phyloP scores from a whole-genome alignment of 1,140 invertebrate species.

The Ceratitis capitata region DNA sequence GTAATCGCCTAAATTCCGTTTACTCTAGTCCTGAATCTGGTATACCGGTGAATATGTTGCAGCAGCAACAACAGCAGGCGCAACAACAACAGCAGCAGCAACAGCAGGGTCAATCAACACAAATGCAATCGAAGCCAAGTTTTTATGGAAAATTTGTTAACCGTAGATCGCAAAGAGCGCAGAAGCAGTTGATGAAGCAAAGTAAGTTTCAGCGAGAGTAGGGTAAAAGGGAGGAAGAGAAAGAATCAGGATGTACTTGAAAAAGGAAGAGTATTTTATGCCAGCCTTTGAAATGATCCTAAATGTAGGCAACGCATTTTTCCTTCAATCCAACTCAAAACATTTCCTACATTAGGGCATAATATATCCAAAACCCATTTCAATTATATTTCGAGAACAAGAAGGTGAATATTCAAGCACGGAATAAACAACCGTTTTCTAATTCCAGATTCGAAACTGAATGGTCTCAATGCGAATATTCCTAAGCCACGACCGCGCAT shows the following conservation, averaged over 20 bases:
- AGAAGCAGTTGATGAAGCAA: constrained; percentile 73
- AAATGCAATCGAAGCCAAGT: constrained; percentile 72
- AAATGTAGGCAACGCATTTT: too few species aligned
- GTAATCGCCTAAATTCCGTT: constrained; percentile 77
- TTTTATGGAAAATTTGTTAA: constrained; percentile 83
- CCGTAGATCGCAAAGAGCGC: constrained; percentile 77
- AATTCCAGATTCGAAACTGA: constrained; percentile 64
- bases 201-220: too few species aligned
- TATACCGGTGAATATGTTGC: constrained; percentile 57
- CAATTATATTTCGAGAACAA: too few species aligned
- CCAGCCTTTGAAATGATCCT: too few species aligned
- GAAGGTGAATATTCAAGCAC: not conserved
- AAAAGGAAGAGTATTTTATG: too few species aligned
- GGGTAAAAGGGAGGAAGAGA: too few species aligned
- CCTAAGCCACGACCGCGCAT: constrained; percentile 82
- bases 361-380: too few species aligned
- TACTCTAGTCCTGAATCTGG: constrained; percentile 83
- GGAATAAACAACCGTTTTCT: too few species aligned
- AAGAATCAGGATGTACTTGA: too few species aligned
- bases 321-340: too few species aligned
- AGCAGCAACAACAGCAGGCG: constrained; percentile 62
- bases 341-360: too few species aligned
- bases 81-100: constrained; percentile 59
- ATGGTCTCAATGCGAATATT: constrained; percentile 73
- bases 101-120: constrained; percentile 51